Conservation (phyloP, 2,888 invertebrate species). For the Diogma glabrata region DNA sequence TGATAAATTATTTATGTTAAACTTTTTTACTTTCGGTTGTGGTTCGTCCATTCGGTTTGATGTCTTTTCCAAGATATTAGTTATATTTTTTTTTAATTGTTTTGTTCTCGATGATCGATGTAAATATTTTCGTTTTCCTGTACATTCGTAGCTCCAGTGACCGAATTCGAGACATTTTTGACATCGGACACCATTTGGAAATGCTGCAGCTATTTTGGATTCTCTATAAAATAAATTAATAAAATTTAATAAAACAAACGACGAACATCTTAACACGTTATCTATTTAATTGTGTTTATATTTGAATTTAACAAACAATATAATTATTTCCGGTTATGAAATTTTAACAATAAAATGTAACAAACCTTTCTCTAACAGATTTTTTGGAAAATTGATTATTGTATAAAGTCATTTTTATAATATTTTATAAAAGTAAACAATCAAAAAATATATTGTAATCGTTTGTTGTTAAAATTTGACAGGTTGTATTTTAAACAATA, state of each 20-base stretch:
- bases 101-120: conserved; percentile 75
- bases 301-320: too few species aligned
- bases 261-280: too few species aligned
- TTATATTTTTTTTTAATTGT: conserved; percentile 55
- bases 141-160: conserved; percentile 93
- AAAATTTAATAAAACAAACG: too few species aligned
- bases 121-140: conserved; percentile 76
- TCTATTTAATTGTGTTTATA: too few species aligned
- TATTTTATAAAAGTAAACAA: too few species aligned
- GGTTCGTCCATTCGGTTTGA: too few species aligned
- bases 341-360: background rate
- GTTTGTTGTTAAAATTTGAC: too few species aligned
- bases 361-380: background rate
- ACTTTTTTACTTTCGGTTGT: conserved; percentile 21
- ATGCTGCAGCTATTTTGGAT: conserved; percentile 49
- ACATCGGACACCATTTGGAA: conserved; percentile 69
- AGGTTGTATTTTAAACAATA: too few species aligned
- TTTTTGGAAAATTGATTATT: background rate
- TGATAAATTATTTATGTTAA: conserved; percentile 18
- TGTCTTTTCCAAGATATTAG: too few species aligned
- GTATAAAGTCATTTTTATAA: conserved; percentile 9
- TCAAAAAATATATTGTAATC: too few species aligned
- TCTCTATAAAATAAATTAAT: conserved; percentile 35
- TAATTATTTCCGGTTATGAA: too few species aligned
- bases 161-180: conserved; percentile 88